Percentiles rank a stretch among this genome's conserved stretches.
phyloP scores from a whole-genome alignment of 2,797 vertebrate species.

The Pristis pectinata region DNA sequence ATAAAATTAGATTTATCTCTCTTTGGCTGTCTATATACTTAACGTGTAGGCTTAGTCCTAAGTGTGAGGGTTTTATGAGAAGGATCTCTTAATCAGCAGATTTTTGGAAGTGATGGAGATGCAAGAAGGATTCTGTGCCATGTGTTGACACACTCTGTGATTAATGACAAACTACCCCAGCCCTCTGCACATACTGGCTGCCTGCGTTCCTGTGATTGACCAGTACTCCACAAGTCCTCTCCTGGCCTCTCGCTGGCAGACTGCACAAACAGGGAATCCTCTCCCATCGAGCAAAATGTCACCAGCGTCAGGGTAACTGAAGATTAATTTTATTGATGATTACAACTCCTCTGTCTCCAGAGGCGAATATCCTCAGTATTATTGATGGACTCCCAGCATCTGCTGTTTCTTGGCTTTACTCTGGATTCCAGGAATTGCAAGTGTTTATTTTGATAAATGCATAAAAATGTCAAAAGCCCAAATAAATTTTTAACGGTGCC shows the following conservation, averaged over 20 bases:
- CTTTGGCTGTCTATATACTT: background rate
- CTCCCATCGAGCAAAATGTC: background rate
- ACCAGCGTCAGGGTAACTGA: constrained; percentile 10
- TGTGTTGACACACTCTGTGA: constrained; percentile 1
- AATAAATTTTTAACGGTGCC: constrained; percentile 10
- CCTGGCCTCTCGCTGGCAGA: background rate
- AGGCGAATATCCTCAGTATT: background rate
- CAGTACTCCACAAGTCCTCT: background rate
- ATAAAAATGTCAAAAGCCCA: constrained; percentile 29
- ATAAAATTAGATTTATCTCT: background rate
- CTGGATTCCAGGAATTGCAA: constrained; percentile 8
- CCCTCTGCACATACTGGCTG: background rate
- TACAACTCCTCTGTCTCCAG: constrained; percentile 15
- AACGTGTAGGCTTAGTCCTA: too few species aligned
- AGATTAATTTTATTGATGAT: constrained; percentile 28
- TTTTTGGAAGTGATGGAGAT: background rate
- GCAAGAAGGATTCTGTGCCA: background rate
- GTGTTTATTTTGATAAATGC: constrained; percentile 25
- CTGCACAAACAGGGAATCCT: background rate
- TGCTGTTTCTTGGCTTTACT: background rate
- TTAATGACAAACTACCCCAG: background rate
- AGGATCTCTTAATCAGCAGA: background rate
- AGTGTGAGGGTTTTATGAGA: background rate
- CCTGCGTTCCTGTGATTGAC: background rate
- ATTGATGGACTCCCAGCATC: constrained; percentile 18